These are phyloP conservation scores for Seriola quinqueradiata DNA, from an alignment of 2,113 vertebrate species.

Conservation along the genomic window DNA sequence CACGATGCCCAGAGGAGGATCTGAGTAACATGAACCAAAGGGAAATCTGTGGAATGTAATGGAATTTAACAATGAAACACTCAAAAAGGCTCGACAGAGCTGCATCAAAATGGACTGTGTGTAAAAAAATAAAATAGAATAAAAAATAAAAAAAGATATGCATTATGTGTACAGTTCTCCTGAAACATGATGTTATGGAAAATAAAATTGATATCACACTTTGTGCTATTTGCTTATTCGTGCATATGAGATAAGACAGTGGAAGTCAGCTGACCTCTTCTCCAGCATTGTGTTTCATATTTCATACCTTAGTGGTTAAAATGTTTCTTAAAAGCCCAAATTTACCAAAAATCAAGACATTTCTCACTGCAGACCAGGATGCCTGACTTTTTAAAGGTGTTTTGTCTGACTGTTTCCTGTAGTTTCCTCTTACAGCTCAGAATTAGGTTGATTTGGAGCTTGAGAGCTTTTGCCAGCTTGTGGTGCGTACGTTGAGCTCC, in stretches of 20 bases:
- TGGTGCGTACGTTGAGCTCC: constrained; percentile 26
- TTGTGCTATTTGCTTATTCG: constrained; percentile 15
- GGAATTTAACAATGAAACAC: constrained; percentile 49
- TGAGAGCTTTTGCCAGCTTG: constrained; percentile 33
- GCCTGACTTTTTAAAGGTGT: constrained; percentile 12
- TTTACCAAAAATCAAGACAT: neutral
- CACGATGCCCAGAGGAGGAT: constrained; percentile 23
- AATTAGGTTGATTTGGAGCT: constrained; percentile 32
- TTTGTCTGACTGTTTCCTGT: constrained; percentile 30
- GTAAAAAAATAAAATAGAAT: constrained; percentile 15
- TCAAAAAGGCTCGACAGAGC: constrained; percentile 38
- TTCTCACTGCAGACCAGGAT: neutral
- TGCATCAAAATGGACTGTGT: constrained; percentile 47
- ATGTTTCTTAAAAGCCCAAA: constrained; percentile 26
- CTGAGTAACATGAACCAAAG: constrained; percentile 58
- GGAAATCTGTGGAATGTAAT: constrained; percentile 74
- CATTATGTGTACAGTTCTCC: constrained; percentile 69
- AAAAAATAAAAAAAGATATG: constrained; percentile 36
- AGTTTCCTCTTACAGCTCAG: neutral
- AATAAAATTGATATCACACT: constrained; percentile 62
- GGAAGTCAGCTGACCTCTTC: neutral
- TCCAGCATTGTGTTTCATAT: neutral
- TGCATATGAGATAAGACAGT: neutral
- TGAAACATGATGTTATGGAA: constrained; percentile 63
- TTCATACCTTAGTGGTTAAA: constrained; percentile 16